Base-by-base conservation (phyloP, 2,797 vertebrate genomes). In the Ctenopoma kingsleyae region DNA sequence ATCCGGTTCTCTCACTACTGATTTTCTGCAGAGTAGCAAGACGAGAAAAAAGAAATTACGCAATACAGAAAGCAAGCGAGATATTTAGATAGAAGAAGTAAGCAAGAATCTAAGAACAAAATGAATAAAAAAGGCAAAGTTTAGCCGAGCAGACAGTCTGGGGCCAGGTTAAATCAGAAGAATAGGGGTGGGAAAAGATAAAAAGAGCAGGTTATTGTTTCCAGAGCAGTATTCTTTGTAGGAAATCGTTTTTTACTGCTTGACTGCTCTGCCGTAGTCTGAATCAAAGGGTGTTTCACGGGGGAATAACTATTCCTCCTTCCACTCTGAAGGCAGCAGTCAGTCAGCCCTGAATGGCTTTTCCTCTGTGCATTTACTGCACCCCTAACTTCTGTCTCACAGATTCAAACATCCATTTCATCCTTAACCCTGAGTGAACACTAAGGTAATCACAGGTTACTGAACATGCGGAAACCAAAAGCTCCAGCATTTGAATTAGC, bases 241-340 rank as follows among this genome's bases (percentile, higher is more conserved):
- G 77, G 73, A 87, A 89, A 90, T 88, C 43, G 56, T 15, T 82
- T 88, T 84, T 79, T 63, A 51, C 62, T 79, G 85, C 81, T 83
- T 83, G 81, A 68, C 86, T 88, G 82, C 84, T 85, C 82, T 65
- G 62, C 67, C 1, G 15, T 64, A 44, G 75, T 78, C 51, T 65
- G 71, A 85, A 87, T 84, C 76, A 74, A 84, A 84, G 69, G 59
- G 53, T 56, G 62, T 74, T 85, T 83, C 78, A 74, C 11, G 6
- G 79, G 49, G 67, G 79, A 82, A 78, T 72, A 77, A 67, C 40
- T 53, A 51, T 70, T 79, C 59, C 55, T 85, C 62, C 59, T 36
- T 71, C 17, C 67, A 54, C 69, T 76, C 69, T 79, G 59, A 67
- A 58, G 36, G 66, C 62, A 77, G 68, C 50, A 65, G 61, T 61